Percentiles rank a stretch among this genome's conserved stretches.
Conservation (phyloP, 2,888 invertebrate genomes). For the Drosophila robusta region DNA sequence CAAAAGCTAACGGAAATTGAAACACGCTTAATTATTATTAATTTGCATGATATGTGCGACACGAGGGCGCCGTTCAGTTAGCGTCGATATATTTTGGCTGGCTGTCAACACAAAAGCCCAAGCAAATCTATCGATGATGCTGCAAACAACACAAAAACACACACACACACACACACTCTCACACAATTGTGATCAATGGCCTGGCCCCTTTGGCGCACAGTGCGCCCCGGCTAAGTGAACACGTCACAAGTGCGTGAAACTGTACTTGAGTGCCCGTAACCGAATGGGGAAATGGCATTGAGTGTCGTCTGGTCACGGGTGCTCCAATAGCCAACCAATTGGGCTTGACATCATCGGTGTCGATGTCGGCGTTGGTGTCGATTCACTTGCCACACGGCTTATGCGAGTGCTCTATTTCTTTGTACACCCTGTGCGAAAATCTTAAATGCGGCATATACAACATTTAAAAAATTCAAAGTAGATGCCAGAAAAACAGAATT, state of each 20-base stretch:
- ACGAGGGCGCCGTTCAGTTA: slow-evolving; percentile 49
- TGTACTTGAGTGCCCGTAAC: slow-evolving; percentile 37
- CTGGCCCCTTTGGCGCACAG: slow-evolving; percentile 4
- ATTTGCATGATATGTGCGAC: slow-evolving; percentile 72
- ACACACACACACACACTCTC: slow-evolving; percentile 17
- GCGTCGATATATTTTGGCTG: slow-evolving; percentile 28
- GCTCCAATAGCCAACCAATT: slow-evolving; percentile 52
- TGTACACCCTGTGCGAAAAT: slow-evolving; percentile 24
- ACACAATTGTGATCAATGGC: slow-evolving; percentile 65
- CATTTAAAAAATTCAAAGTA: neutral
- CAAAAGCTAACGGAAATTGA: slow-evolving; percentile 57
- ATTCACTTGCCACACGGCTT: slow-evolving; percentile 40
- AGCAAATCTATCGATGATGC: slow-evolving; percentile 60
- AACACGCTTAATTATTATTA: slow-evolving; percentile 75
- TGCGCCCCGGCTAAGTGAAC: slow-evolving; percentile 34
- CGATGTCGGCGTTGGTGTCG: slow-evolving; percentile 21
- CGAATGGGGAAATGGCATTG: slow-evolving; percentile 37
- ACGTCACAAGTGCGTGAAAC: slow-evolving; percentile 60
- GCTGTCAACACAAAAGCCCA: slow-evolving; percentile 46
- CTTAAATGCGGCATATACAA: neutral
- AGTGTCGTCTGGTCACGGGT: slow-evolving; percentile 43
- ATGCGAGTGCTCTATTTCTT: slow-evolving; percentile 20
- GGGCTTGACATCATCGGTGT: slow-evolving; percentile 60
- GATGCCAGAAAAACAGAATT: too few species aligned
- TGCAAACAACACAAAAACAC: slow-evolving; percentile 8